These are phyloP conservation scores for Piliocolobus tephrosceles DNA, from an alignment of 2,113 vertebrate genomes.

Conservation along the genomic window DNA sequence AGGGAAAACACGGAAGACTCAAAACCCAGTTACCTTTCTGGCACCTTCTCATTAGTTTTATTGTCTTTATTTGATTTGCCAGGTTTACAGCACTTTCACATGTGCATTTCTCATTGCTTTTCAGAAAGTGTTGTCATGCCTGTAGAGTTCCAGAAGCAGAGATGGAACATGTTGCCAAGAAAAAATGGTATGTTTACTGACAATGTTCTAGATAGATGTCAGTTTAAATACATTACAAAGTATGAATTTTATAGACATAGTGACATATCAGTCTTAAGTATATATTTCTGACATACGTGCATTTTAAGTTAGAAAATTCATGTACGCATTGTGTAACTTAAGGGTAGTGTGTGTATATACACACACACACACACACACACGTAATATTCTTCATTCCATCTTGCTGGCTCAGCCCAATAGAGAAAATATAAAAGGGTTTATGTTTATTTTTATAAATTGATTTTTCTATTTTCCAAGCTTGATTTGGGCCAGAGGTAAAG, in stretches of 20 bases:
- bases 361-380: not conserved
- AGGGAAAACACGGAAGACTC: not conserved
- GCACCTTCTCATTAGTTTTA: not conserved
- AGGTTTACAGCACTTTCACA: not conserved
- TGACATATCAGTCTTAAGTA: not conserved
- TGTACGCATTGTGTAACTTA: not conserved
- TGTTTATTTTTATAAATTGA: not conserved
- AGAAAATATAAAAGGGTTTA: not conserved
- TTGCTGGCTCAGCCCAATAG: not conserved
- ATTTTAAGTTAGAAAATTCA: not conserved
- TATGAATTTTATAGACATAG: not conserved
- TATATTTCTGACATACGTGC: not conserved
- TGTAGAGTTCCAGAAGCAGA: not conserved
- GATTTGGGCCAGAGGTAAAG: not conserved
- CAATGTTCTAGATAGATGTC: not conserved
- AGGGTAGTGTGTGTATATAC: not conserved
- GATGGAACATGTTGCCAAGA: not conserved
- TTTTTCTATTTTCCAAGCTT: not conserved
- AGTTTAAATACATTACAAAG: not conserved
- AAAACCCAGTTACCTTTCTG: not conserved
- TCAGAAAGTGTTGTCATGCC: not conserved
- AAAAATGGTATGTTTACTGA: not conserved
- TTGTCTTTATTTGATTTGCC: not conserved
- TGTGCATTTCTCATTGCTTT: not conserved
- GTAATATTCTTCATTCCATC: not conserved